A percentile compares a stretch with the other conserved stretches of the same genome.
Conservation (phyloP, 2,113 vertebrate genomes). For the Vimba vimba region DNA sequence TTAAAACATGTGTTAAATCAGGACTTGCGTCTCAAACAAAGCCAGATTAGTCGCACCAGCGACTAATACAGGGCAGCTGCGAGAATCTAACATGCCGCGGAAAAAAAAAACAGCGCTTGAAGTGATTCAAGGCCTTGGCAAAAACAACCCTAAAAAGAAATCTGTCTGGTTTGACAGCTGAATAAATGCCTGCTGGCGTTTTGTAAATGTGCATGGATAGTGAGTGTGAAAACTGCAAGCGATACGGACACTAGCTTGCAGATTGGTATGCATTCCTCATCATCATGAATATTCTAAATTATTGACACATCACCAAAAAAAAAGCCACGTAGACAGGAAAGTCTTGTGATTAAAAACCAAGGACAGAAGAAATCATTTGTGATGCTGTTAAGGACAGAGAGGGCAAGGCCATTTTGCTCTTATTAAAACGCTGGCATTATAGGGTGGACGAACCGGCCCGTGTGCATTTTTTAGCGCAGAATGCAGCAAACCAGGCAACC, state of each 20-base stretch:
- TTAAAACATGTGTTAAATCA: not conserved
- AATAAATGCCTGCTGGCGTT: conserved; percentile 68
- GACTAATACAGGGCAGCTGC: conserved; percentile 24
- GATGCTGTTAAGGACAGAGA: conserved; percentile 51
- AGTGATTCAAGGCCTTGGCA: conserved; percentile 53
- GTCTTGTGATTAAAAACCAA: conserved; percentile 64
- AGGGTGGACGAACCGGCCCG: not conserved
- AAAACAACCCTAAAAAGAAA: conserved; percentile 62
- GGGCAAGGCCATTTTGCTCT: conserved; percentile 53
- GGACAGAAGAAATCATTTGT: conserved; percentile 60
- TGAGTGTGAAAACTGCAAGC: conserved; percentile 54
- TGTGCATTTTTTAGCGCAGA: not conserved
- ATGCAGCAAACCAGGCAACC: not conserved
- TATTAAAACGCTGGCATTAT: conserved; percentile 47
- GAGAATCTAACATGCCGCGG: not conserved
- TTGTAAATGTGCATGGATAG: conserved; percentile 59
- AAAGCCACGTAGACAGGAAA: conserved; percentile 64
- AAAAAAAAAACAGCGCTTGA: conserved; percentile 19
- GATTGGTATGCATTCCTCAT: conserved; percentile 57
- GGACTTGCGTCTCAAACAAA: not conserved
- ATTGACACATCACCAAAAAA: conserved; percentile 66
- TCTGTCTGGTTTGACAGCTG: conserved; percentile 70
- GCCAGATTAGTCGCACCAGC: not conserved
- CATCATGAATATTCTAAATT: conserved; percentile 65
- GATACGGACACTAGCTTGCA: conserved; percentile 39